A percentile compares a stretch with the other conserved stretches of the same genome.
These are phyloP conservation scores for Cyclophora punctaria DNA, from an alignment of 2,888 invertebrate genomes.

Conservation along the genomic window DNA sequence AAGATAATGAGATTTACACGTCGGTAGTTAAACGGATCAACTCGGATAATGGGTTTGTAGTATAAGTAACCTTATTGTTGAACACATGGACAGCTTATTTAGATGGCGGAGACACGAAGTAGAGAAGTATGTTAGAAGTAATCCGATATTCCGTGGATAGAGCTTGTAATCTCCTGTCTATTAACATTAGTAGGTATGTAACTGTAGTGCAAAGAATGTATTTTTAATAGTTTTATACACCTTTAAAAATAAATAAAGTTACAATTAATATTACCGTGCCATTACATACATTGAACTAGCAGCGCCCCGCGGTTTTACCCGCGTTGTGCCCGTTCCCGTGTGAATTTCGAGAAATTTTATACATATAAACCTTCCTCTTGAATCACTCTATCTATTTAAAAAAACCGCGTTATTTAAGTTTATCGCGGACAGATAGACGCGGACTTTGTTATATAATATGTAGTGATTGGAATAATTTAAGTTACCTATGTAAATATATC, in stretches of 20 bases:
- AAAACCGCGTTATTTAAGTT: no score
- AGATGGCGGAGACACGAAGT: no score
- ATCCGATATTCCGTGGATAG: no score
- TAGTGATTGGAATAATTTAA: not conserved
- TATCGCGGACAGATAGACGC: no score
- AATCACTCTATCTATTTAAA: no score
- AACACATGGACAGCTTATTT: no score
- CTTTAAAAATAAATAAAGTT: not conserved
- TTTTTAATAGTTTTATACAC: not conserved
- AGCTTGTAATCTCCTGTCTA: not conserved
- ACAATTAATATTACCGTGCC: not conserved
- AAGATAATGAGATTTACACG: constrained; percentile 52
- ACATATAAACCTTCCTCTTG: no score
- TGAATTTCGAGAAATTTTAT: no score
- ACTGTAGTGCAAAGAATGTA: not conserved
- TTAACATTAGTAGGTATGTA: not conserved
- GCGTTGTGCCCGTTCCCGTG: no score
- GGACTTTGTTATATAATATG: no score
- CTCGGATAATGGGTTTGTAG: constrained; percentile 40
- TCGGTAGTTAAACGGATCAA: constrained; percentile 40
- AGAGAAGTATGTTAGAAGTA: no score
- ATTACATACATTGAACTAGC: not conserved
- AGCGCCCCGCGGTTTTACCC: no score
- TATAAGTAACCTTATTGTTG: constrained; percentile 8
- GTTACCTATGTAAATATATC: not conserved